Percentiles rank a stretch among this genome's conserved stretches.
Evolutionary conservation across 2,888 invertebrate genomes (phyloP).

Genomic region (Eledone cirrhosa): DNA sequence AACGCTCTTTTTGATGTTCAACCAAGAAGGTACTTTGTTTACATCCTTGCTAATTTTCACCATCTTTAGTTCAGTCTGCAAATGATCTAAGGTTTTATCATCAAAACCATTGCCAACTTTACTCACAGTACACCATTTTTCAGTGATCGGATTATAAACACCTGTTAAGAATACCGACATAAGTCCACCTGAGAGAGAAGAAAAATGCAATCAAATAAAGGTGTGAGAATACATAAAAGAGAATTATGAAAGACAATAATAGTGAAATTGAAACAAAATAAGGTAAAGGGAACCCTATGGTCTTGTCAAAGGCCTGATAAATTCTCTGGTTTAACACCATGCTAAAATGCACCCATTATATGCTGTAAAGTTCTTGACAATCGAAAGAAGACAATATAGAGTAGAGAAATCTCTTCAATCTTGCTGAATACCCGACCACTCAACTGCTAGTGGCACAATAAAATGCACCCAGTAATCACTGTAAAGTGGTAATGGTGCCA

Average conservation of each 20-base stretch:
- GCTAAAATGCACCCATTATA: no score
- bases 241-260: background rate
- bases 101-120: slow-evolving; percentile 84
- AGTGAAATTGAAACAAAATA: no score
- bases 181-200: slow-evolving; percentile 74
- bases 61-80: slow-evolving; percentile 78
- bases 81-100: slow-evolving; percentile 81
- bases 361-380: no score
- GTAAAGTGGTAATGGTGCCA: no score
- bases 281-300: no score
- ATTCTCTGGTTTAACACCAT: no score
- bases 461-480: no score
- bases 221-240: background rate
- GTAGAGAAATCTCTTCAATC: no score
- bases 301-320: no score
- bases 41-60: slow-evolving; percentile 77
- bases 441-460: no score
- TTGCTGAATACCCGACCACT: no score
- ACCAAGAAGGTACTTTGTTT: slow-evolving; percentile 43
- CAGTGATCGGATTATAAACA: slow-evolving; percentile 76
- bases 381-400: no score
- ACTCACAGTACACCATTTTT: slow-evolving; percentile 87
- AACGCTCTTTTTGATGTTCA: slow-evolving; percentile 74
- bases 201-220: background rate
- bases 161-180: slow-evolving; percentile 96